These are phyloP conservation scores for Luperina nickerlii DNA, from an alignment of 2,888 invertebrate genomes.

Conservation along the genomic window DNA sequence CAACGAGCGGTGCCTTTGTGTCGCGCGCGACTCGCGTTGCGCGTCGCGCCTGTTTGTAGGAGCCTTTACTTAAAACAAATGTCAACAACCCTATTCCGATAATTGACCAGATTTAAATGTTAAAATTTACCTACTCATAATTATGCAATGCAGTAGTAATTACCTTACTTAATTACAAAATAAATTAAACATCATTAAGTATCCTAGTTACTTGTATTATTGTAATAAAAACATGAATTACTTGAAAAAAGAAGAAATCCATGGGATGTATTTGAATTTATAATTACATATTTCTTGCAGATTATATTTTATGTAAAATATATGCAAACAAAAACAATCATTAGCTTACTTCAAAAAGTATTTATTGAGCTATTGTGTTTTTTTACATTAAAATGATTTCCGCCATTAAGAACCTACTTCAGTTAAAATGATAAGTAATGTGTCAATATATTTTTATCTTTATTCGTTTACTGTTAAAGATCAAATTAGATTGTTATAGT, in stretches of 20 bases:
- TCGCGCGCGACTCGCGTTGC: too few species aligned
- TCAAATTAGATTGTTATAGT: slow-evolving; percentile 22
- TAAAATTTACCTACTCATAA: background rate
- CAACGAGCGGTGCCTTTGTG: too few species aligned
- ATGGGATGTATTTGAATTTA: background rate
- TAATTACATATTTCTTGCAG: background rate
- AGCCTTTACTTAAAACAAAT: background rate
- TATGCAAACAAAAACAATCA: slow-evolving; percentile 19
- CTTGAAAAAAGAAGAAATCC: slow-evolving; percentile 3
- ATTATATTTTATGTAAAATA: background rate
- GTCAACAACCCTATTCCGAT: background rate
- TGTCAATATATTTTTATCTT: slow-evolving; percentile 9
- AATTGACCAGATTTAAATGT: background rate
- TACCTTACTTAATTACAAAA: slow-evolving; percentile 25
- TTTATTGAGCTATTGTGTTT: slow-evolving; percentile 9
- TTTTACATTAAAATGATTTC: slow-evolving; percentile 32
- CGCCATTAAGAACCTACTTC: slow-evolving; percentile 5
- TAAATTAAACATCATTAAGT: slow-evolving; percentile 14
- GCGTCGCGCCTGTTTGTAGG: too few species aligned
- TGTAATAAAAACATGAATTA: slow-evolving; percentile 12
- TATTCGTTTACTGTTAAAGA: slow-evolving; percentile 19
- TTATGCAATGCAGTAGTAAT: slow-evolving; percentile 16
- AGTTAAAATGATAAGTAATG: slow-evolving; percentile 6
- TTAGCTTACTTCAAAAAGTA: slow-evolving; percentile 7
- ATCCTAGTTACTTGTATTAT: slow-evolving; percentile 1